A percentile compares a stretch with the other conserved stretches of the same genome.
Evolutionary conservation across 2,888 invertebrate species (phyloP).

Genomic region (Eledona agricola): DNA sequence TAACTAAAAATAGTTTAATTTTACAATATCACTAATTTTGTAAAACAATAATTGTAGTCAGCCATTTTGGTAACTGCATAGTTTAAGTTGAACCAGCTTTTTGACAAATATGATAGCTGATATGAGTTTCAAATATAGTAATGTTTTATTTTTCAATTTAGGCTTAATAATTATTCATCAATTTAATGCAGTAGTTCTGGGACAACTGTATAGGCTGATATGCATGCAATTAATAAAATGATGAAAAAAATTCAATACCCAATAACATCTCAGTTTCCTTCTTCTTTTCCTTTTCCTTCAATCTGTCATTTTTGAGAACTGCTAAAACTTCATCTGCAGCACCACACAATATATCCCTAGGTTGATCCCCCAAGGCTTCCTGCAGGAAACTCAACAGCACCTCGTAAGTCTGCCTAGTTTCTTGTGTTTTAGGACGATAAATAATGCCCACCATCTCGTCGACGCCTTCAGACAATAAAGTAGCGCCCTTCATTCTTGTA

Average conservation of each 20-base stretch:
- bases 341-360: conserved; percentile 95
- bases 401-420: conserved; percentile 97
- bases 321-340: conserved; percentile 99
- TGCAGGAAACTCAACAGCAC: conserved; percentile 95
- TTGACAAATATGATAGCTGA: too few relatives aligned
- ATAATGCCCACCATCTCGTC: conserved; percentile 95
- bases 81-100: too few relatives aligned
- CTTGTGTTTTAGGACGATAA: conserved; percentile 96
- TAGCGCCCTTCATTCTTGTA: conserved; percentile 87
- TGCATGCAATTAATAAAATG: too few relatives aligned
- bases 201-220: too few relatives aligned
- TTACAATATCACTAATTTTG: too few relatives aligned
- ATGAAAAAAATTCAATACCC: conserved; percentile 49
- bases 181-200: too few relatives aligned
- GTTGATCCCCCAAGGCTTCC: conserved; percentile 96
- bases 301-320: conserved; percentile 92
- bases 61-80: too few relatives aligned
- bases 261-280: conserved; percentile 89
- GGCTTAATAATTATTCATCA: too few relatives aligned
- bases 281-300: conserved; percentile 94
- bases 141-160: too few relatives aligned
- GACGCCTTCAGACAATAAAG: conserved; percentile 84
- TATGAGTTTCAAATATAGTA: too few relatives aligned
- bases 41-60: too few relatives aligned
- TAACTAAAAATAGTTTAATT: too few relatives aligned